Conservation (phyloP, 2,797 vertebrate genomes). For the Peromyscus nudipes region DNA sequence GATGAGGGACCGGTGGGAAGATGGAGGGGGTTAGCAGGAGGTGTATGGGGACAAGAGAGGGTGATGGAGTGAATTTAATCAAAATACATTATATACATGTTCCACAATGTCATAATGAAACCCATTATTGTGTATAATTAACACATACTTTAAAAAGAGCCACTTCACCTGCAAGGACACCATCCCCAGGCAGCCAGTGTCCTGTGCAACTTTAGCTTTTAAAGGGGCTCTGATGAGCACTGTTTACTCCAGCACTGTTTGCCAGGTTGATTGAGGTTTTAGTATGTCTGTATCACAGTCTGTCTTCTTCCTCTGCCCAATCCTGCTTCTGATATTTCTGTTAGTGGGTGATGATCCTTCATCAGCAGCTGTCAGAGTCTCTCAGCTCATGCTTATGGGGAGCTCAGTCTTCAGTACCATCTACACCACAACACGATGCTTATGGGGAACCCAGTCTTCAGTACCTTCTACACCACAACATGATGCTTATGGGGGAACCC, state of each 20-base stretch:
- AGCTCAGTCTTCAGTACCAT: neutral
- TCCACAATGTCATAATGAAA: neutral
- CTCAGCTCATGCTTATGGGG: neutral
- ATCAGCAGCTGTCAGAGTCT: neutral
- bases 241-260: neutral
- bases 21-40: neutral
- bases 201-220: neutral
- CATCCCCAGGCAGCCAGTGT: neutral
- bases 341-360: neutral
- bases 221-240: neutral
- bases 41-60: neutral
- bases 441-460: neutral
- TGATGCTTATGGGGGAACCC: neutral
- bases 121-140: neutral
- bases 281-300: neutral
- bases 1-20: neutral
- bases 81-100: neutral
- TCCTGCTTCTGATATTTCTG: neutral
- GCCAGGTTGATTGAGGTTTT: neutral
- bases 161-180: neutral
- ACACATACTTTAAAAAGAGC: neutral
- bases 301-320: neutral
- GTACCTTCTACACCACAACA: neutral
- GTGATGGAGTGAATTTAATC: neutral
- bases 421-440: no score